Conservation (phyloP, 2,797 vertebrate species). For the Xerus rutilus region DNA sequence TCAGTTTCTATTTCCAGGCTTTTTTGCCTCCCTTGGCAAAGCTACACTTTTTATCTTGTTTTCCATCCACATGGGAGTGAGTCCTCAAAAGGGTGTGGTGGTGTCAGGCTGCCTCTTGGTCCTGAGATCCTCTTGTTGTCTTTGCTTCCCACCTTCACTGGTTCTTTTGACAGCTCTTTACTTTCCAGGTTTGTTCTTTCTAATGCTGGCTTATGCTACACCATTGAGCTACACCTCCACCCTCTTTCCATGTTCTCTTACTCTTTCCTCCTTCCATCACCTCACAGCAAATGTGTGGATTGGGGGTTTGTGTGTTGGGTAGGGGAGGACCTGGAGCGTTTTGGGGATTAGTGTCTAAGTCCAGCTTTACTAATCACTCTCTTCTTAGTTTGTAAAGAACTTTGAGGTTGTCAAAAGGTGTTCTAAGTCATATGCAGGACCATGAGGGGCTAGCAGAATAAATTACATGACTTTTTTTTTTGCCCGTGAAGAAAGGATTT, state of each 20-base stretch:
- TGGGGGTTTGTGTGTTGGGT: conserved; percentile 1
- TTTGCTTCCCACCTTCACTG: background rate
- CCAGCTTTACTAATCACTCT: background rate
- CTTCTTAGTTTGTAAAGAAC: conserved; percentile 52
- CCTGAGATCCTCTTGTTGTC: background rate
- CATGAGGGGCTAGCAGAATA: background rate
- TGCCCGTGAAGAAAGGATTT: background rate
- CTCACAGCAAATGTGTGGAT: background rate
- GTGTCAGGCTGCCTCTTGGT: background rate
- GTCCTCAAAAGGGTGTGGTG: background rate
- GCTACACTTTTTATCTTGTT: conserved; percentile 3
- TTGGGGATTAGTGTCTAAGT: background rate
- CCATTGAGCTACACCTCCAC: background rate
- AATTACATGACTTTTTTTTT: conserved; percentile 25
- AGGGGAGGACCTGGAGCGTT: background rate
- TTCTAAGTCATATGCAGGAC: conserved; percentile 49
- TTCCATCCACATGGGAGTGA: background rate
- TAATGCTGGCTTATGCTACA: background rate
- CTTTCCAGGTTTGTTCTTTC: background rate
- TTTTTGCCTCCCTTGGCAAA: background rate
- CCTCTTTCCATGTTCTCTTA: background rate
- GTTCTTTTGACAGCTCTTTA: background rate
- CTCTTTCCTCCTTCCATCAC: background rate
- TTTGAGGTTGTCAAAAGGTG: conserved; percentile 31
- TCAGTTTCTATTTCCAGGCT: background rate